Percentiles rank a stretch among this genome's conserved stretches.
phyloP scores from a whole-genome alignment of 2,113 vertebrate genomes.

The Actenoides lindsayi region DNA sequence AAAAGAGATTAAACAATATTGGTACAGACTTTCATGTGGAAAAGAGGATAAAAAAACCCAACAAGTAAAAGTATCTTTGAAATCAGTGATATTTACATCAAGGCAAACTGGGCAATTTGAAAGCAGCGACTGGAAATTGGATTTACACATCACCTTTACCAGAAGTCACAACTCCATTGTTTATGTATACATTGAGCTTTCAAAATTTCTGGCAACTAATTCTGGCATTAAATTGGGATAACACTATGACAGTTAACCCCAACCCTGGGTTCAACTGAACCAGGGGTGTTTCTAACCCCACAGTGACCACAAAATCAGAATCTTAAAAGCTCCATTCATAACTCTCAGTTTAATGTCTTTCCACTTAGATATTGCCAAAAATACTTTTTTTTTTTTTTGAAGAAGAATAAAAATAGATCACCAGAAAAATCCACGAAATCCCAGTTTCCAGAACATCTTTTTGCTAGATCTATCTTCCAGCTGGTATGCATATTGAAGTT shows the following conservation, averaged over 20 bases:
- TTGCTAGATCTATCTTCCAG: background rate
- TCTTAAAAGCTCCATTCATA: background rate
- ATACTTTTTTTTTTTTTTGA: background rate
- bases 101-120: background rate
- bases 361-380: background rate
- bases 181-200: background rate
- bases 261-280: background rate
- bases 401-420: background rate
- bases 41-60: background rate
- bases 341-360: background rate
- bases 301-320: background rate
- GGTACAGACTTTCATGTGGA: background rate
- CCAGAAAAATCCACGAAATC: background rate
- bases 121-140: background rate
- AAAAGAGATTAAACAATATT: background rate
- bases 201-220: background rate
- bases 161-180: background rate
- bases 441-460: background rate
- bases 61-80: background rate
- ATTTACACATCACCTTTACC: background rate
- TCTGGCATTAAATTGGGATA: background rate
- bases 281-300: background rate
- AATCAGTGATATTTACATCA: background rate
- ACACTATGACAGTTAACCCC: background rate
- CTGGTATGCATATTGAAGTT: background rate